Conservation (phyloP, 2,888 invertebrate species). For the Sthenelais limicola region DNA sequence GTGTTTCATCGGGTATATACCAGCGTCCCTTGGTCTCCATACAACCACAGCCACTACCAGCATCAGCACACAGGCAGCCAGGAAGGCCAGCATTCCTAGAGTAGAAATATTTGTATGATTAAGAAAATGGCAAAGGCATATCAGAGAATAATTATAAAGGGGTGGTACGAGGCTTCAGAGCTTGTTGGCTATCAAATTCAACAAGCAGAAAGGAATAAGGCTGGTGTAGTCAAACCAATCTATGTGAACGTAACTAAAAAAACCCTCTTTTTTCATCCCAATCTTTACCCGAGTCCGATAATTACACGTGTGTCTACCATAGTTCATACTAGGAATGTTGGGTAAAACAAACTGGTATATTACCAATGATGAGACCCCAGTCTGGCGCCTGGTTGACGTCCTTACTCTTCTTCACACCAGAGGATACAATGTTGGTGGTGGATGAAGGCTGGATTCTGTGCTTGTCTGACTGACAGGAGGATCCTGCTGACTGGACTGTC, state of each 20-base stretch:
- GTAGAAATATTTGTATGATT: slow-evolving; percentile 1
- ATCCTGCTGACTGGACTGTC: slow-evolving; percentile 62
- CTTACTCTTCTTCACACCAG: slow-evolving; percentile 60
- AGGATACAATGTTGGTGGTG: slow-evolving; percentile 57
- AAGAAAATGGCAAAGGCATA: no score
- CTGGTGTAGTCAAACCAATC: no score
- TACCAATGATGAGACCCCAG: slow-evolving; percentile 68
- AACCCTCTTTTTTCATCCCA: no score
- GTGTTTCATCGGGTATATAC: slow-evolving; percentile 69
- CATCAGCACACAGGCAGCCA: slow-evolving; percentile 61
- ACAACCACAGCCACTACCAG: slow-evolving; percentile 67
- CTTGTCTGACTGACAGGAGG: slow-evolving; percentile 57
- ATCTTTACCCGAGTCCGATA: no score
- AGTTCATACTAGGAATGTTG: not conserved
- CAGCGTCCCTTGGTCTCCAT: slow-evolving; percentile 66
- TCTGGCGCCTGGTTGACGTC: slow-evolving; percentile 65
- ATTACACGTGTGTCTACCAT: no score
- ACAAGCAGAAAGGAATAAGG: no score
- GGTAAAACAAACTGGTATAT: not conserved
- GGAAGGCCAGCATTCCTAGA: slow-evolving; percentile 65
- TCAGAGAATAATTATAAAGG: no score
- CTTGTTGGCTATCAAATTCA: no score
- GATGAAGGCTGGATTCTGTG: slow-evolving; percentile 61
- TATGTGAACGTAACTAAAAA: no score
- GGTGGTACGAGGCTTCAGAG: no score